Evolutionary conservation across 2,888 invertebrate species (phyloP), one percentile per base, ranked within the genome.

Genomic region (Volucella inflata): DNA sequence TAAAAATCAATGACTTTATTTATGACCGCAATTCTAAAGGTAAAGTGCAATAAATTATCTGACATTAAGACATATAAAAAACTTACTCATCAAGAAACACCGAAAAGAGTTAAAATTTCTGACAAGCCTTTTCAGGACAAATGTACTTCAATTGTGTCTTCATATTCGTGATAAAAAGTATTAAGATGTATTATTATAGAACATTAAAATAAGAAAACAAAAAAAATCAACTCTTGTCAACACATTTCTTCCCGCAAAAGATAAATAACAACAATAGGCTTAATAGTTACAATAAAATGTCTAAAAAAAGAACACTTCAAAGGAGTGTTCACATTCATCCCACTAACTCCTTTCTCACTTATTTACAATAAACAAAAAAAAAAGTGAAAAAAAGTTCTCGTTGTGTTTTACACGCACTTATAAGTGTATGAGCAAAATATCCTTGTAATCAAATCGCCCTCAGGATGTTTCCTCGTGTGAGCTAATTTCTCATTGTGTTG

Each of bases 381-480:
- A 71, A 38, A 16, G 17, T 2, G n/a, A 4, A 42, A 21, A 21
- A 2, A 30, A 14, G 1, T 53, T 44, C 40, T 11, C 57, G 55
- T 57, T 36, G 16, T 21, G 16, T 44, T 46, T 55, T 55, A 65
- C 65, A 75, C 65, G 57, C 74, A 64, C 55, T 55, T 74, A 14
- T 44, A 21, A 46, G 48, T 11, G 64, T 48, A 40, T 48, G 46
- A 48, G n/a, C 11, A 30, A 14, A 68, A 68, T 46, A 72, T 17
- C n/a, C 17, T 51, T 67, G 50, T 59, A 48, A 53, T n/a, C 59
- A 51, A 77, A 68, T 51, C 53, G 51, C 46, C 76, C 76, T 30
- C n/a, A 21, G 68, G 76, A 53, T 46, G 16, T 46, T 68, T 44
- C 21, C 51, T 57, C 17, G 46, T 44, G 48, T 46, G 14, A 46